Base-by-base conservation (phyloP, 2,113 vertebrate genomes). In the Echinops telfairi region DNA sequence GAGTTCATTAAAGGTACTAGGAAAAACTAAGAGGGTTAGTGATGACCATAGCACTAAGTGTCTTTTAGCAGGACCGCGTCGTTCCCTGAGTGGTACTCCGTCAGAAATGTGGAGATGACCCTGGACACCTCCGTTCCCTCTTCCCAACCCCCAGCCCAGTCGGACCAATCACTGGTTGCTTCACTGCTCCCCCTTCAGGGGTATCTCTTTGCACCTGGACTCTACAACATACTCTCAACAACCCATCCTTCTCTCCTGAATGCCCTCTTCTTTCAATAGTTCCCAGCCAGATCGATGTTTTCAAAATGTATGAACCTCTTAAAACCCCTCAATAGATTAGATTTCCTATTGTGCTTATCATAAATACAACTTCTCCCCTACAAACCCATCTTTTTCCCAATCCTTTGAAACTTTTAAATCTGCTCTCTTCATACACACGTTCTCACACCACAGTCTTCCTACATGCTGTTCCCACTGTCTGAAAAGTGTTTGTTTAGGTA, bases 11-110 rank as follows among this genome's bases (percentile, higher is more conserved):
- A 90, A 83, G 47, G 16, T 70, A 43, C n/a, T 83, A 62, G 31
- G 36, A 17, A 47, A 68, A 66, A 38, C n/a, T 83, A 62, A 29
- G 36, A 15, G 9, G 5, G 29, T 27, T 31, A 38, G 2, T 36
- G 53, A 71, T 62, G 60, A 62, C 68, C 29, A 22, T 77, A 5
- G 3, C 4, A 3, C 47, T 4, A 1, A 4, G 6, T 19, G 6
- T 33, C 43, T 78, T 29, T 62, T 62, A 78, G 64, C 2, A 23
- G 11, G 11, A 0, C n/a, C 1, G 2, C 11, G 0, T 1, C 8
- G 1, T 22, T 53, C 40, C 23, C 38, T 29, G 33, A 79, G 3
- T 1, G 29, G 25, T 62, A 62, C 60, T 6, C 27, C 38, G 25
- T 33, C 23, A 33, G 78, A 68, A 78, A 43, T 31, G 4, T n/a